Percentiles rank a stretch among this genome's conserved stretches.
Conservation (phyloP, 2,888 invertebrate genomes). For the Diplolepis rosae region DNA sequence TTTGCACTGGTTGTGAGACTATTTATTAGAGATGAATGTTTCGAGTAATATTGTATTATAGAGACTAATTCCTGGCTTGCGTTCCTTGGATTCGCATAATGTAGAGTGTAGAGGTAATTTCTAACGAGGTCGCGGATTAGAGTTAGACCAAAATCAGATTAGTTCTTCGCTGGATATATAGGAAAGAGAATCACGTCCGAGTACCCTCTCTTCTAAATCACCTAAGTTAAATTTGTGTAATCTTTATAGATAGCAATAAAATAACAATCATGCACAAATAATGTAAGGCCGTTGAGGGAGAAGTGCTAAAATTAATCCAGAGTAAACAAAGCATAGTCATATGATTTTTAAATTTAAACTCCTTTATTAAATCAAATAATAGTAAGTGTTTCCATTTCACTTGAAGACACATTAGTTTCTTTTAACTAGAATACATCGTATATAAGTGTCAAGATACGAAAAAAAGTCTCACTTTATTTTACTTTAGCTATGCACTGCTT, state of each 20-base stretch:
- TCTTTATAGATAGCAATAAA: constrained; percentile 28
- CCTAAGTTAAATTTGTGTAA: constrained; percentile 18
- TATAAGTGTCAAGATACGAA: no score
- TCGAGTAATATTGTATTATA: not conserved
- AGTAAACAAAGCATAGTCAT: not conserved
- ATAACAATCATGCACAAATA: constrained; percentile 18
- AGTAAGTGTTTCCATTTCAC: no score
- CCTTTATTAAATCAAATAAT: no score
- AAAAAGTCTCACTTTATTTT: no score
- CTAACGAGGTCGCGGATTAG: constrained; percentile 29
- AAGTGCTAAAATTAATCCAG: not conserved
- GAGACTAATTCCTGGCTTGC: constrained; percentile 1
- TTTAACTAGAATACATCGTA: no score
- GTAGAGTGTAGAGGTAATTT: constrained; percentile 21
- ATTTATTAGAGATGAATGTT: not conserved
- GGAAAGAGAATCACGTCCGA: constrained; percentile 25
- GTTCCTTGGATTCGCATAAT: constrained; percentile 11
- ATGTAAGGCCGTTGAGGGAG: not conserved
- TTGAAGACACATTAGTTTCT: no score
- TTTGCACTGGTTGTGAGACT: no score
- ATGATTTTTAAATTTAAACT: no score
- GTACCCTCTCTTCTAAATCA: constrained; percentile 28
- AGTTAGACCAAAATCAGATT: constrained; percentile 30
- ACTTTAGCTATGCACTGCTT: no score
- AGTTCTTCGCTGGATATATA: constrained; percentile 20